These are phyloP conservation scores for Mythimna albipuncta DNA, from an alignment of 2,888 invertebrate species.

Conservation along the genomic window DNA sequence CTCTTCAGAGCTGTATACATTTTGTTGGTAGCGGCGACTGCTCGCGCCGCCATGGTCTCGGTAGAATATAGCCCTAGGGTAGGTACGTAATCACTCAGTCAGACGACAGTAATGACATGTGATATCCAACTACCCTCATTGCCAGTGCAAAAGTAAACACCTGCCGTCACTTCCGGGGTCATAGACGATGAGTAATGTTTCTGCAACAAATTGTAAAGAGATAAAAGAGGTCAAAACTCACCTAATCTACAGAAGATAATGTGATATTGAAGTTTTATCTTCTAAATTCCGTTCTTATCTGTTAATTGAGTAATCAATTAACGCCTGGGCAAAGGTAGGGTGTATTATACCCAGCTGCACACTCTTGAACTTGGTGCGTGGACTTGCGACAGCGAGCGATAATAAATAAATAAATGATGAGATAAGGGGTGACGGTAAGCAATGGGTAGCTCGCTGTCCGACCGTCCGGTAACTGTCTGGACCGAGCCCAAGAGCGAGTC, in stretches of 20 bases:
- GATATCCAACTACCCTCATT: slow-evolving; percentile 28
- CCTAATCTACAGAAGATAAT: slow-evolving; percentile 44
- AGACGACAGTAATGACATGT: not conserved
- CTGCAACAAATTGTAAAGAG: slow-evolving; percentile 10
- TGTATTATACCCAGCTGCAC: not conserved
- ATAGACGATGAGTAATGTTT: not conserved
- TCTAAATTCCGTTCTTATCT: slow-evolving; percentile 40
- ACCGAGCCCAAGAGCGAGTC: too few species aligned
- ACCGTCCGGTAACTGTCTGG: too few species aligned
- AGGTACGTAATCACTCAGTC: too few species aligned
- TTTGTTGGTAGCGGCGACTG: too few species aligned
- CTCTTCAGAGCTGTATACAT: too few species aligned
- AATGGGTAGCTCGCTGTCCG: too few species aligned
- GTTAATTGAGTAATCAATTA: slow-evolving; percentile 26
- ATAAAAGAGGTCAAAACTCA: slow-evolving; percentile 37
- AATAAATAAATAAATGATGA: too few species aligned
- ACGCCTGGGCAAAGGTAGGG: slow-evolving; percentile 29
- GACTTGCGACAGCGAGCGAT: too few species aligned
- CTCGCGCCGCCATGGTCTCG: too few species aligned
- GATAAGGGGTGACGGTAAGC: too few species aligned
- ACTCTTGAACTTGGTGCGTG: too few species aligned
- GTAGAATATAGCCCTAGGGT: too few species aligned
- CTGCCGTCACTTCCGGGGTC: slow-evolving; percentile 24
- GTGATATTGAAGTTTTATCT: slow-evolving; percentile 51
- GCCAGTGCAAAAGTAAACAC: slow-evolving; percentile 7